These are phyloP conservation scores for Dendropsophus ebraccatus DNA, from an alignment of 2,113 vertebrate genomes.

Conservation along the genomic window DNA sequence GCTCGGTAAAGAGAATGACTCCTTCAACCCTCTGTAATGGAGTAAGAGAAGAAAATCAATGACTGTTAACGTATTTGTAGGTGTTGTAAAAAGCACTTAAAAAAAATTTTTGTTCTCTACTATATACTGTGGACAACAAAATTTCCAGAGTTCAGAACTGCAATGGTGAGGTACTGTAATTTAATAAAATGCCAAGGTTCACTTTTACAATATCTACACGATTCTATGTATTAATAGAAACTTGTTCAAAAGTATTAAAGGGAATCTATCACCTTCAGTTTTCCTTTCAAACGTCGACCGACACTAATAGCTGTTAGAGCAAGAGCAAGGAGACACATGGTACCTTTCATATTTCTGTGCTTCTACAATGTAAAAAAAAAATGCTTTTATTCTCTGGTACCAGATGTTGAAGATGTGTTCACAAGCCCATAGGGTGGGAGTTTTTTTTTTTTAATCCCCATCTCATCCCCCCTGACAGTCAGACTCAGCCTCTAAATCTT, in stretches of 20 bases:
- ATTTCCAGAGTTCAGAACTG: not conserved
- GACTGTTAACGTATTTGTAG: slow-evolving; percentile 39
- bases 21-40: slow-evolving; percentile 44
- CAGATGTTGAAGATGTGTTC: too few relatives aligned
- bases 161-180: not conserved
- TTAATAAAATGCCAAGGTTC: not conserved
- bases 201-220: not conserved
- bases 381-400: too few relatives aligned
- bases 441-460: too few relatives aligned
- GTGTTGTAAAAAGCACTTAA: slow-evolving; percentile 46
- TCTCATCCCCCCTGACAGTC: too few relatives aligned
- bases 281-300: too few relatives aligned
- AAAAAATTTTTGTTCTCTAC: slow-evolving; percentile 42
- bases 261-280: too few relatives aligned
- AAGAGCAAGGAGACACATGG: too few relatives aligned
- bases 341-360: too few relatives aligned
- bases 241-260: not conserved
- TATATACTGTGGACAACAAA: not conserved
- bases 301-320: too few relatives aligned
- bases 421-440: too few relatives aligned
- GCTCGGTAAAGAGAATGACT: slow-evolving; percentile 37
- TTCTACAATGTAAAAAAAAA: too few relatives aligned
- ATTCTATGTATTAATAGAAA: not conserved
- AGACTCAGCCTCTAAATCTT: too few relatives aligned
- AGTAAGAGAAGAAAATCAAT: slow-evolving; percentile 54